Conservation (phyloP, 2,797 vertebrate species). For the Onychomys leucogaster region DNA sequence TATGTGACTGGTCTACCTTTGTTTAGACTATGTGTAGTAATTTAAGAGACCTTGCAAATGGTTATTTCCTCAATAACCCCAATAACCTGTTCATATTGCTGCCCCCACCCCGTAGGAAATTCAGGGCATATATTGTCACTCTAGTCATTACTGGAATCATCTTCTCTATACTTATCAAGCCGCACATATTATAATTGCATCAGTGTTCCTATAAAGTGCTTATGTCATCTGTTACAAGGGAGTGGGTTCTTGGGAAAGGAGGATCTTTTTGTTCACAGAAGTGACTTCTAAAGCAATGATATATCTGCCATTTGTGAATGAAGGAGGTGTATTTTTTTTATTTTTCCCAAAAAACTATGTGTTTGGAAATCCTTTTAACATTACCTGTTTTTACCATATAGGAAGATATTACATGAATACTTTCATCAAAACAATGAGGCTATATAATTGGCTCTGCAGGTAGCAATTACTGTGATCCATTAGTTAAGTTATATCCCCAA, state of each 20-base stretch:
- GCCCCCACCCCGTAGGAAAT: not conserved
- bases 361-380: conserved; percentile 56
- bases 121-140: not conserved
- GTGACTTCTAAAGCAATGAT: not conserved
- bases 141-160: not conserved
- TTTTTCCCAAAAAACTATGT: conserved; percentile 37
- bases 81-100: not conserved
- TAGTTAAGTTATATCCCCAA: conserved; percentile 77
- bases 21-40: not conserved
- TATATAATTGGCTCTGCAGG: conserved; percentile 66
- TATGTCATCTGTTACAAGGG: not conserved
- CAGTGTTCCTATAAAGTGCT: not conserved
- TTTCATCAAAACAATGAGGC: conserved; percentile 79
- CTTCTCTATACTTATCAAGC: not conserved
- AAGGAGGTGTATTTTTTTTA: not conserved
- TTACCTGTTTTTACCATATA: conserved; percentile 61
- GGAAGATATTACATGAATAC: conserved; percentile 66
- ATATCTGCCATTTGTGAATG: conserved; percentile 27
- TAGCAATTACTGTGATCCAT: conserved; percentile 80
- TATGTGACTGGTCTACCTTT: not conserved
- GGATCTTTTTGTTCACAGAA: not conserved
- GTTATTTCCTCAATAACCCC: not conserved
- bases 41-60: not conserved
- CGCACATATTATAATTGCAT: not conserved
- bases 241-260: not conserved